Base-by-base conservation (phyloP, 1,140 invertebrate genomes). In the Papilio aristodemus region DNA sequence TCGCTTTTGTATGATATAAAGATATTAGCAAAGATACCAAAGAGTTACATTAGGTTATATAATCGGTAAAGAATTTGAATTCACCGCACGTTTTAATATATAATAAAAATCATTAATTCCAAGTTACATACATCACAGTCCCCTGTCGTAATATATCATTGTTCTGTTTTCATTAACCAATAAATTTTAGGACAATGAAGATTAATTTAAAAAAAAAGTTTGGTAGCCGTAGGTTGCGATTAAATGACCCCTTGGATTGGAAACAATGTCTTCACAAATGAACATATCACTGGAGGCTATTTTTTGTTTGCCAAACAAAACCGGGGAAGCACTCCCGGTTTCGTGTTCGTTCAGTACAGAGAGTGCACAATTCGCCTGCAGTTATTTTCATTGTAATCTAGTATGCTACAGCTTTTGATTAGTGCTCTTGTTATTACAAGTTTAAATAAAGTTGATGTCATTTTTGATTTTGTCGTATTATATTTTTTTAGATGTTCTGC, bases 181-280 rank as follows among this genome's bases (percentile, higher is more conserved):
- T n/a, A n/a, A n/a, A n/a, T n/a, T n/a, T n/a, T n/a, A n/a, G n/a
- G n/a, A n/a, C 19, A 50, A 50, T 50, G 11, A 50, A 50, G 19
- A 9, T 50, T 10, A 39, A 39, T 10, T 22, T 1, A 58, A 25
- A 13, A 25, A 11, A 25, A 43, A 43, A 64, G 9, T 46, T n/a
- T n/a, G n/a, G n/a, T n/a, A n/a, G n/a, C n/a, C n/a, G n/a, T n/a
- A n/a, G n/a, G n/a, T n/a, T n/a, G n/a, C n/a, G n/a, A n/a, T n/a
- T n/a, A n/a, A n/a, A n/a, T n/a, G n/a, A n/a, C 19, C 46, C 46
- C 78, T 80, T 79, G 80, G 76, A 82, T 79, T 76, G 78, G 76
- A 84, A 80, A 80, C 73, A 80, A 71, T 71, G 67, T 76, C 77
- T 71, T 76, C 71, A 70, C 77, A 81, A 85, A 83, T 78, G 75